phyloP scores from a whole-genome alignment of 2,113 vertebrate species.

The Pollimyrus isidori region DNA sequence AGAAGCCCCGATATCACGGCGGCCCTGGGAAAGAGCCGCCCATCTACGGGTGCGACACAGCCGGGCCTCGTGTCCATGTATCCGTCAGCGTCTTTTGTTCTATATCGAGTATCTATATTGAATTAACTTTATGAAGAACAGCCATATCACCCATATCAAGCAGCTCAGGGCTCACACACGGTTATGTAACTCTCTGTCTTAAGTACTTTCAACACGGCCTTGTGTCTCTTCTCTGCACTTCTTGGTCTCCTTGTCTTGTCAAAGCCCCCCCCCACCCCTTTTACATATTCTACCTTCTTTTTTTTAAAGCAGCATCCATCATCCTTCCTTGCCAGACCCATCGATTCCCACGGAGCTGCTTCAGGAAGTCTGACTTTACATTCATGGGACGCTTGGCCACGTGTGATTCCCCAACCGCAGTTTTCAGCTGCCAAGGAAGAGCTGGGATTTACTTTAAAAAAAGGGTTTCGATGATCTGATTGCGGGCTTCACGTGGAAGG shows the following conservation, averaged over 20 bases:
- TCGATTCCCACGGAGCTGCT: not conserved
- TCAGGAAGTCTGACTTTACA: constrained; percentile 6
- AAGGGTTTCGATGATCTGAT: not conserved
- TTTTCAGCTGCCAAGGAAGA: not conserved
- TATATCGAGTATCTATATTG: not conserved
- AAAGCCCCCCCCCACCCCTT: not conserved
- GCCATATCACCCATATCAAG: not conserved
- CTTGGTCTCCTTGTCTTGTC: not conserved
- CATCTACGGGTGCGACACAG: not conserved
- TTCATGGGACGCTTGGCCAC: not conserved
- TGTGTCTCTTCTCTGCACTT: not conserved
- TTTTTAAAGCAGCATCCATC: not conserved
- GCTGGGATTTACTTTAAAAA: not conserved
- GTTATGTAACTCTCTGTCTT: not conserved
- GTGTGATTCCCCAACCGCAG: not conserved
- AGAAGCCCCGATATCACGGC: not conserved
- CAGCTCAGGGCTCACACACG: not conserved
- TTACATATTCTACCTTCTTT: not conserved
- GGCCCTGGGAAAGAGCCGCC: not conserved
- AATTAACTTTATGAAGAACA: not conserved
- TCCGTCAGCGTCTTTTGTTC: not conserved
- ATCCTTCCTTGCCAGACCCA: not conserved
- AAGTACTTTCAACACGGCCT: not conserved
- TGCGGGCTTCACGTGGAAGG: not conserved
- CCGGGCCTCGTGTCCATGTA: no score